phyloP scores from a whole-genome alignment of 2,888 invertebrate species.

The Elysia crispata region DNA sequence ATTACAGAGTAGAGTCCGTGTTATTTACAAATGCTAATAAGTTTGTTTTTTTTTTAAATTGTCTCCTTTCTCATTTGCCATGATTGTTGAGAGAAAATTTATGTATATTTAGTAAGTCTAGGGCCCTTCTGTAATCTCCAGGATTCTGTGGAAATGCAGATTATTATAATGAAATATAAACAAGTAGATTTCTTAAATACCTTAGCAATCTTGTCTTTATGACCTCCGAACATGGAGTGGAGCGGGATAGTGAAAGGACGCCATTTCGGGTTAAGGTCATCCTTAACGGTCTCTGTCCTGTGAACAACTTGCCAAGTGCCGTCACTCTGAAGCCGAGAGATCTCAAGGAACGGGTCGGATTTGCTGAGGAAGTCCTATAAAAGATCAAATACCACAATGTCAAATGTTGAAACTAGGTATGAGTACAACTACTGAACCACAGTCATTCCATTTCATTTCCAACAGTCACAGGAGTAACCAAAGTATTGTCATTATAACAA shows the following conservation, averaged over 20 bases:
- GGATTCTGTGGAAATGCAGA: too few species aligned
- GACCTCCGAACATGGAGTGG: conserved; percentile 65
- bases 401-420: too few species aligned
- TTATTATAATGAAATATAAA: too few species aligned
- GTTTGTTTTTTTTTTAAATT: too few species aligned
- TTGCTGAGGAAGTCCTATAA: conserved; percentile 76
- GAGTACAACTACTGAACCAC: background rate
- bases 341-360: conserved; percentile 75
- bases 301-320: conserved; percentile 72
- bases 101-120: too few species aligned
- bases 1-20: too few species aligned
- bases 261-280: conserved; percentile 76
- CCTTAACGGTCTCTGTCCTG: conserved; percentile 75
- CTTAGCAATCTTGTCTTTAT: background rate
- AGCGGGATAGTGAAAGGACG: conserved; percentile 69
- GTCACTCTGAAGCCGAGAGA: conserved; percentile 63
- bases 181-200: background rate
- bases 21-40: too few species aligned
- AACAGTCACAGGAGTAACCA: background rate
- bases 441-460: background rate
- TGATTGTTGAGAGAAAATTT: too few species aligned
- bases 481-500: background rate
- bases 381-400: too few species aligned
- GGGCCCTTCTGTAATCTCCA: too few species aligned
- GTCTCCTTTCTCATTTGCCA: too few species aligned